Conservation (phyloP, 1,140 invertebrate species). For the Cydia pomonella region DNA sequence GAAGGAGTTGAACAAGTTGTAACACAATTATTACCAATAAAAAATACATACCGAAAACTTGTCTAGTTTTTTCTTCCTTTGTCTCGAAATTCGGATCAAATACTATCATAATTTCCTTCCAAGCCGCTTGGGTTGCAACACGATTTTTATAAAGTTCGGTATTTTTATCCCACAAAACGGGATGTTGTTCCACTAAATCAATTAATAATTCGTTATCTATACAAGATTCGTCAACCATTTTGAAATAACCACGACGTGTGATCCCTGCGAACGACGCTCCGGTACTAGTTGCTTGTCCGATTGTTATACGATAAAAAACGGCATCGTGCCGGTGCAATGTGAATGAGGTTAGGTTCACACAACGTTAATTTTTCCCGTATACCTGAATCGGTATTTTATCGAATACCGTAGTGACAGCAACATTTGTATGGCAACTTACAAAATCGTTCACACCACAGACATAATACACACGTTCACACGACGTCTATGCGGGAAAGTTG, state of each 20-base stretch:
- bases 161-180: constrained; percentile 45
- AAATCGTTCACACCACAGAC: too few species aligned
- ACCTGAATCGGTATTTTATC: too few species aligned
- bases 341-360: too few species aligned
- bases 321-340: constrained; percentile 49
- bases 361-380: constrained; percentile 33
- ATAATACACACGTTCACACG: too few species aligned
- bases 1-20: too few species aligned
- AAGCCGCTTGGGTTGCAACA: constrained; percentile 44
- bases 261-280: constrained; percentile 38
- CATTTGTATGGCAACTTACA: too few species aligned
- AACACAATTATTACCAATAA: too few species aligned
- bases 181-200: constrained; percentile 42
- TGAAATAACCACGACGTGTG: constrained; percentile 36
- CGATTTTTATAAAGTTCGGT: constrained; percentile 45
- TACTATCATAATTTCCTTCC: constrained; percentile 43
- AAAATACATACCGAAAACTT: constrained; percentile 36
- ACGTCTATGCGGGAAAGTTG: too few species aligned
- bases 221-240: constrained; percentile 42
- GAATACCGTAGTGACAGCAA: too few species aligned
- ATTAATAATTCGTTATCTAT: constrained; percentile 46
- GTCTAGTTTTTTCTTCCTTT: constrained; percentile 39
- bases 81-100: constrained; percentile 43
- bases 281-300: constrained; percentile 43
- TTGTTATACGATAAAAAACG: constrained; percentile 25